A percentile compares a stretch with the other conserved stretches of the same genome.
These are phyloP conservation scores for Hydropotes inermis DNA, from an alignment of 2,113 vertebrate species.

Conservation along the genomic window DNA sequence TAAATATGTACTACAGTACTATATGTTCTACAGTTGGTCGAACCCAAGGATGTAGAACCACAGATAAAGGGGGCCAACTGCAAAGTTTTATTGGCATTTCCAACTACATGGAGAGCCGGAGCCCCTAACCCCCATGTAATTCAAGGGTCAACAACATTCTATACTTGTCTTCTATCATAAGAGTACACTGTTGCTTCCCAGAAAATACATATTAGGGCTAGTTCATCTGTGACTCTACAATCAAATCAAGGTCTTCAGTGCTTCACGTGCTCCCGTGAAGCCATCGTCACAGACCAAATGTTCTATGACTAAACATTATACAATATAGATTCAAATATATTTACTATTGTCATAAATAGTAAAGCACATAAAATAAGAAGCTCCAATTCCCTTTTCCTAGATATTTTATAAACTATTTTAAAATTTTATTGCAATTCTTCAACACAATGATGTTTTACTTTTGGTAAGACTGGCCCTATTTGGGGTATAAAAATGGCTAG, in stretches of 20 bases:
- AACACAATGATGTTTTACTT: neutral
- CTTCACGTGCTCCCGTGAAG: neutral
- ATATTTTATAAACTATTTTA: neutral
- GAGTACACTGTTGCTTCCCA: neutral
- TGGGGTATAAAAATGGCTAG: neutral
- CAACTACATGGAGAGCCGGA: neutral
- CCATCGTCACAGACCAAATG: neutral
- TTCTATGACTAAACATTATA: neutral
- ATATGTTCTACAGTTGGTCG: neutral
- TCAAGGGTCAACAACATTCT: neutral
- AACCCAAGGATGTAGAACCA: neutral
- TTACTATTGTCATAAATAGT: neutral
- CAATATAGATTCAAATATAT: neutral
- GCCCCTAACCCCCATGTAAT: neutral
- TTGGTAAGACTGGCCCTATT: neutral
- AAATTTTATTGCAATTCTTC: neutral
- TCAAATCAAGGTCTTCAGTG: neutral
- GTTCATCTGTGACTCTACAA: neutral
- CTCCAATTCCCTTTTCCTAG: neutral
- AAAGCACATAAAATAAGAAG: neutral
- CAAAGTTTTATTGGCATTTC: neutral
- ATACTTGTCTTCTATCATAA: neutral
- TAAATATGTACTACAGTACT: neutral
- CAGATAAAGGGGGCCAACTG: neutral
- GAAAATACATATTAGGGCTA: neutral